Evolutionary conservation across 92 coral and sea anemone genomes (phyloP).

Genomic region (Heteractis magnifica): DNA sequence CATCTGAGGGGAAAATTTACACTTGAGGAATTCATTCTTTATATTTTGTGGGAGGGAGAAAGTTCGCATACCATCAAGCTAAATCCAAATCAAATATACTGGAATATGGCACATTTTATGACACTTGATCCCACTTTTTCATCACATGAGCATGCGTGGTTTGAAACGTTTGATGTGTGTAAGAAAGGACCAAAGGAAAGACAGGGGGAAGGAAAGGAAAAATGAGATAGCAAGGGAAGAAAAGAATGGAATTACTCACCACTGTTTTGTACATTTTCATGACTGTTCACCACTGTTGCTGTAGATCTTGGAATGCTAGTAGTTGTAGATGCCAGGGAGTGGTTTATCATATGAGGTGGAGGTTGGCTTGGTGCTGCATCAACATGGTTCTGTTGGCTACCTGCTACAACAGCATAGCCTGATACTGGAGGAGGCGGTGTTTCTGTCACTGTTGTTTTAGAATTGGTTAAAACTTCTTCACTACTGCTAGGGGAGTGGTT

Average conservation of each 20-base stretch:
- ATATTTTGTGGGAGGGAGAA: neutral
- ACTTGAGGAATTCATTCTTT: neutral
- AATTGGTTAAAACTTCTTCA: constrained; percentile 42
- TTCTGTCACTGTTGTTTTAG: constrained; percentile 57
- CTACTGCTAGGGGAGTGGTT: constrained; percentile 82
- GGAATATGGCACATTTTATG: too few relatives aligned
- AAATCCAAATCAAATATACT: too few relatives aligned
- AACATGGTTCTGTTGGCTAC: constrained; percentile 85
- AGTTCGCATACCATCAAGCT: too few relatives aligned
- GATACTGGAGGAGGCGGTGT: constrained; percentile 95
- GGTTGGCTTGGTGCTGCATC: constrained; percentile 56
- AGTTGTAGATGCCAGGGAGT: constrained; percentile 46
- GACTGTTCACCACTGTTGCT: constrained; percentile 43
- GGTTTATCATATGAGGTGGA: constrained; percentile 62
- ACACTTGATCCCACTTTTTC: too few relatives aligned
- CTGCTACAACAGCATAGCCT: constrained; percentile 95
- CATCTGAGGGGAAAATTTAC: constrained; percentile 3
- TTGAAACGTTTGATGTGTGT: too few relatives aligned
- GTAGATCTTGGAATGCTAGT: constrained; percentile 34
- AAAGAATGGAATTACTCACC: constrained; percentile 5
- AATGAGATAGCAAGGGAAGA: neutral
- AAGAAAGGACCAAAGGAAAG: neutral
- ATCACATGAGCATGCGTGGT: too few relatives aligned
- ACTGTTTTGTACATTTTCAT: constrained; percentile 32
- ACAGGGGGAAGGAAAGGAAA: neutral